Evolutionary conservation across 2,888 invertebrate species (phyloP).

Genomic region (Lapara coniferarum): DNA sequence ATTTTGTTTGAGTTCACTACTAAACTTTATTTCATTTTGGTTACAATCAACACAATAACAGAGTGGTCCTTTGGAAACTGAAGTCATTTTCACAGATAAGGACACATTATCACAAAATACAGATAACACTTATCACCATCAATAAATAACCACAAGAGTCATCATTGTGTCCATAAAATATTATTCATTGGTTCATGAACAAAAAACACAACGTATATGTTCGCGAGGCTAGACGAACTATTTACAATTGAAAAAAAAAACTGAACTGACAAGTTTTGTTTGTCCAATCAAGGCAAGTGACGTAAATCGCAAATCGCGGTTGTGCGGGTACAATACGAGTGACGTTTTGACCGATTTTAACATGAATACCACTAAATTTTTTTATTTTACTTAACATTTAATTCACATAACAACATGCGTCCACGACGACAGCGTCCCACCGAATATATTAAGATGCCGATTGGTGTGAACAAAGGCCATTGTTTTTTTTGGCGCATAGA

Average conservation of each 20-base stretch:
- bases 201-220: constrained; percentile 56
- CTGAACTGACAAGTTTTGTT: constrained; percentile 71
- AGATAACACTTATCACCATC: constrained; percentile 52
- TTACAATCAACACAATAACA: constrained; percentile 50
- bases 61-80: constrained; percentile 54
- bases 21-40: constrained; percentile 39
- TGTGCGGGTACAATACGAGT: constrained; percentile 47
- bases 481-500: constrained; percentile 73
- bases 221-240: constrained; percentile 64
- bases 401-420: constrained; percentile 48
- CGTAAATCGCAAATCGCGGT: constrained; percentile 60
- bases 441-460: constrained; percentile 65
- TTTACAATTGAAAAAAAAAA: constrained; percentile 75
- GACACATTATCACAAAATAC: constrained; percentile 37
- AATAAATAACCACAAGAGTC: constrained; percentile 35
- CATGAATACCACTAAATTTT: background rate
- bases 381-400: constrained; percentile 12
- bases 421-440: constrained; percentile 58
- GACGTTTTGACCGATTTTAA: constrained; percentile 39
- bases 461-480: constrained; percentile 76
- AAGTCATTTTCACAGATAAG: constrained; percentile 57
- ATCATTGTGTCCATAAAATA: constrained; percentile 28
- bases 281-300: constrained; percentile 64
- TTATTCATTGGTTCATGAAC: constrained; percentile 44
- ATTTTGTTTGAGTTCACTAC: constrained; percentile 35